Base-by-base conservation (phyloP, 2,113 vertebrate species). In the Neogobius melanostomus region DNA sequence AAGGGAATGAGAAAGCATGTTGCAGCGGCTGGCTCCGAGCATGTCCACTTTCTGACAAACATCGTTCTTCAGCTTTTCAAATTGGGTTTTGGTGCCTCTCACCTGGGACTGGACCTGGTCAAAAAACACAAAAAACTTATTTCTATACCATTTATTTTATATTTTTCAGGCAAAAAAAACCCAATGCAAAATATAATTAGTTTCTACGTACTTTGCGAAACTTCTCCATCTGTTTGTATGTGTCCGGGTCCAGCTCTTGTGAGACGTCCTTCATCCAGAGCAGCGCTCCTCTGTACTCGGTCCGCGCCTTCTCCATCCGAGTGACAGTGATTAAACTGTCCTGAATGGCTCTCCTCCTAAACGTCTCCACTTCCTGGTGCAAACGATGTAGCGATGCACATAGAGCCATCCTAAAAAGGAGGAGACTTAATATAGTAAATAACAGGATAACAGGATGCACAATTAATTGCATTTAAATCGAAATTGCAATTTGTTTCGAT, bases 191-290 rank as follows among this genome's bases (percentile, higher is more conserved):
- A 56, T 21, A 21, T 10, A 54, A 21, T 5, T 10, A 10, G 17
- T 8, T 4, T 62, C n/a, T 6, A 54, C 63, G 3, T 48, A 93
- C 93, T 91, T 95, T 95, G 83, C 93, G 89, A 76, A 97, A 95
- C 87, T 95, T 96, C 56, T 95, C 93, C 89, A 94, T 90, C 82
- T 96, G 93, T 75, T 95, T 96, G 80, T 91, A 93, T 10, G 94
- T 96, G 74, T 95, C 95, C 1, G 93, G 94, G 85, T 95, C 94
- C 17, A 95, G 85, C 66, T 95, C 94, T 53, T 95, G 94, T 7
- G 93, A 95, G 43, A 93, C 79, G 21, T 95, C 94, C 74, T 95
- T 95, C 93, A 96, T 95, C 93, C 93, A 94, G 42, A 95, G 92
- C 57, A 91, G 81, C 14, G 91, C 93, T 60, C 90, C 93, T 59